A percentile compares a stretch with the other conserved stretches of the same genome.
Conservation (phyloP, 2,888 invertebrate genomes). For the Cephus sareptanus region DNA sequence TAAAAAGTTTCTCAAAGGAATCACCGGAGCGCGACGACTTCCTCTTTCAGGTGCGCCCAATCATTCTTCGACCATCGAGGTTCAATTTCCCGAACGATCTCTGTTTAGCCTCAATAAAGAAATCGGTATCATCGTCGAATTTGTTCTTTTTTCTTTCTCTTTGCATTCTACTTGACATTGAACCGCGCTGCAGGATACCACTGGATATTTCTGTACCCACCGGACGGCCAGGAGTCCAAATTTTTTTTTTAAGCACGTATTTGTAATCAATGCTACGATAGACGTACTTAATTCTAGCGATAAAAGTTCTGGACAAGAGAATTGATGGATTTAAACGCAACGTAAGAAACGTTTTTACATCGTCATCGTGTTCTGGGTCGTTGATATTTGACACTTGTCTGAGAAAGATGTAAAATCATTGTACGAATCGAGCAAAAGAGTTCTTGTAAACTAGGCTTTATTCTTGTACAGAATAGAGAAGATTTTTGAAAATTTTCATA, state of each 20-base stretch:
- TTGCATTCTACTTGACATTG: background rate
- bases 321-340: background rate
- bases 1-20: background rate
- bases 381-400: background rate
- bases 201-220: background rate
- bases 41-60: background rate
- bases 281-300: background rate
- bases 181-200: background rate
- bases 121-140: background rate
- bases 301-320: background rate
- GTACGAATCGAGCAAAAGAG: background rate
- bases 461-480: background rate
- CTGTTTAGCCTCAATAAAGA: background rate
- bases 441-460: background rate
- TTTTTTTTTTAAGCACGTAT: background rate
- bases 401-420: background rate
- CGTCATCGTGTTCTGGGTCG: background rate
- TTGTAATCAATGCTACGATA: background rate
- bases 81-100: background rate
- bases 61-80: background rate
- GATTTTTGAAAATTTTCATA: background rate
- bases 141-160: background rate
- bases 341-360: background rate
- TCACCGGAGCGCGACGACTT: constrained; percentile 1
- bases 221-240: background rate